Evolutionary conservation across 2,113 vertebrate species (phyloP).

Genomic region (Tenrec ecaudatus): DNA sequence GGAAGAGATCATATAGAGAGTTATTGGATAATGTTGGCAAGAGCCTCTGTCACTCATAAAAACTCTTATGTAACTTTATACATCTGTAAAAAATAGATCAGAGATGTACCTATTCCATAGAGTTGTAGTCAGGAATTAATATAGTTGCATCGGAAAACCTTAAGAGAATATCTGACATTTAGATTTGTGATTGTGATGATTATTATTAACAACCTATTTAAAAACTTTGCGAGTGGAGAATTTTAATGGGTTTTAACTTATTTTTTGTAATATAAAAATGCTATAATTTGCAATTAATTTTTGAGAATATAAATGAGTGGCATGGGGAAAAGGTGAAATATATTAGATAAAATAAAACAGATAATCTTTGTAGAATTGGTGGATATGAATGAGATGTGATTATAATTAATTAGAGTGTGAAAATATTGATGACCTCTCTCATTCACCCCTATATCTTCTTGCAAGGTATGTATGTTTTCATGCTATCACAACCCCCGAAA

Average conservation of each 20-base stretch:
- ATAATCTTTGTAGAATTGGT: neutral
- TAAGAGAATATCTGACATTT: neutral
- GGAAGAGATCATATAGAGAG: neutral
- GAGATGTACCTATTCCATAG: neutral
- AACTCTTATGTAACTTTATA: neutral
- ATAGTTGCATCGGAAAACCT: neutral
- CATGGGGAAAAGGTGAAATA: neutral
- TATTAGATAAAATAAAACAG: conserved; percentile 51
- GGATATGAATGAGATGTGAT: neutral
- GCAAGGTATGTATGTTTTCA: neutral
- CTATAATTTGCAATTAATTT: conserved; percentile 43
- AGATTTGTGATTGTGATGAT: conserved; percentile 22
- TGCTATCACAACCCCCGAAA: neutral
- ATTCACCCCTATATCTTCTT: neutral
- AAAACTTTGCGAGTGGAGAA: conserved; percentile 27
- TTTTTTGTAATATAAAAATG: conserved; percentile 35
- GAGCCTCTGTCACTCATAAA: neutral
- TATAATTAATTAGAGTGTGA: conserved; percentile 19
- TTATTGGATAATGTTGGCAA: neutral
- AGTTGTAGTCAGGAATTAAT: neutral
- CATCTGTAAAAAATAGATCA: neutral
- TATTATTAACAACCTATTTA: conserved; percentile 48
- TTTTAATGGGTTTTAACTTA: conserved; percentile 32
- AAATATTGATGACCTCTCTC: neutral
- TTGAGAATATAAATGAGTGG: neutral